Evolutionary conservation across 2,797 vertebrate genomes (phyloP), one percentile per base, ranked within the genome.

Genomic region (Gobionotothen gibberifrons): DNA sequence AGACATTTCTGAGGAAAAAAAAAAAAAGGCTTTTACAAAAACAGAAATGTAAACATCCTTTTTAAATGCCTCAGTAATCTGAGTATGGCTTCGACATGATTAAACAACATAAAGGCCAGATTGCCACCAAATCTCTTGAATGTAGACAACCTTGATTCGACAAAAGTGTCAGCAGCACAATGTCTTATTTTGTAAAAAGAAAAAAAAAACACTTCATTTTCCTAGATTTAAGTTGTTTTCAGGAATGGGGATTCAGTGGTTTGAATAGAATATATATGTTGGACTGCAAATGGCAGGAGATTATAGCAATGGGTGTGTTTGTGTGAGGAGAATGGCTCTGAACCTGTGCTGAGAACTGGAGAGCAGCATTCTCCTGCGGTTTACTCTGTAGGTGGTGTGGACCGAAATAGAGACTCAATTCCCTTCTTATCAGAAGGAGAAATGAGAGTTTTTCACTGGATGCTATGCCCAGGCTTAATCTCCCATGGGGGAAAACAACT

Each of bases 341-440:
- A 84, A 87, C 81, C 76, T 58, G 63, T 74, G 78, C 83, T 63
- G 68, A 83, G 78, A 81, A 81, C 72, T 83, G 26, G 5, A 88
- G 79, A 60, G 69, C 13, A 76, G 74, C 81, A 42, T 77, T 82
- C 79, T 85, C 86, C 72, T 57, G 81, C n/a, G 47, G 81, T 71
- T 86, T 76, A 74, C 90, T 85, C 86, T 68, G 83, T 89, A 87
- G 89, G 91, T 85, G 88, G 84, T 19, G 76, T 57, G 65, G 81
- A 83, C 89, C 3, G 52, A 92, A 92, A 92, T 90, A 90, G 86
- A 92, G 86, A 85, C 83, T 89, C 86, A 72, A 86, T 89, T 90
- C 84, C 69, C 65, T 84, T 89, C 86, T 92, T 88, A 91, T 92
- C 82, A 56, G 70, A 90, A 81, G 78, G 36, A 89, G 85, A 88